phyloP scores from a whole-genome alignment of 1,140 invertebrate species.

The Drosophila subpulchrella region DNA sequence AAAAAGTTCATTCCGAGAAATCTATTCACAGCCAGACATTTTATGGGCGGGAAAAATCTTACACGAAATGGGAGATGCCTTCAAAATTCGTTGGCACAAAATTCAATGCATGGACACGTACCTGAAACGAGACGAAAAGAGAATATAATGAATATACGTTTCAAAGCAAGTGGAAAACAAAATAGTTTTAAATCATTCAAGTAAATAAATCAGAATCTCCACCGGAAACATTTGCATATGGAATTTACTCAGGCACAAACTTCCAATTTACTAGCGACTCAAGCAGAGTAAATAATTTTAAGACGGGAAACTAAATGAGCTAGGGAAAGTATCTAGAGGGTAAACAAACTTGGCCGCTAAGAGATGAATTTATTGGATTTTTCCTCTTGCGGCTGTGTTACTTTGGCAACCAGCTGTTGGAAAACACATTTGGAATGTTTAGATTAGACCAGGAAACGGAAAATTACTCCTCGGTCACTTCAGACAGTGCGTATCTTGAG shows the following conservation, averaged over 20 bases:
- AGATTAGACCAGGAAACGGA: slow-evolving; percentile 32
- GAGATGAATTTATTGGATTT: slow-evolving; percentile 44
- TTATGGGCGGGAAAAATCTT: slow-evolving; percentile 40
- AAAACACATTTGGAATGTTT: slow-evolving; percentile 36
- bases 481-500: background rate
- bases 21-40: slow-evolving; percentile 42
- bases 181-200: slow-evolving; percentile 20
- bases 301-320: slow-evolving; percentile 30
- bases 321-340: slow-evolving; percentile 24
- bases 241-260: slow-evolving; percentile 21
- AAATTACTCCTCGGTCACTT: slow-evolving; percentile 16
- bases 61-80: slow-evolving; percentile 40
- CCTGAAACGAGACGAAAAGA: slow-evolving; percentile 39
- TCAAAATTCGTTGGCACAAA: slow-evolving; percentile 34
- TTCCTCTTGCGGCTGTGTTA: slow-evolving; percentile 16
- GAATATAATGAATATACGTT: slow-evolving; percentile 6
- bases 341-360: slow-evolving; percentile 44
- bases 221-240: slow-evolving; percentile 41
- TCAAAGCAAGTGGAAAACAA: slow-evolving; percentile 15
- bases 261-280: slow-evolving; percentile 1
- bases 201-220: slow-evolving; percentile 32
- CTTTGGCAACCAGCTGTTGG: slow-evolving; percentile 39
- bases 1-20: slow-evolving; percentile 37
- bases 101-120: slow-evolving; percentile 50
- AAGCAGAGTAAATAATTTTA: slow-evolving; percentile 32